Evolutionary conservation across 2,888 invertebrate genomes (phyloP).

Genomic region (Protonemura montana): DNA sequence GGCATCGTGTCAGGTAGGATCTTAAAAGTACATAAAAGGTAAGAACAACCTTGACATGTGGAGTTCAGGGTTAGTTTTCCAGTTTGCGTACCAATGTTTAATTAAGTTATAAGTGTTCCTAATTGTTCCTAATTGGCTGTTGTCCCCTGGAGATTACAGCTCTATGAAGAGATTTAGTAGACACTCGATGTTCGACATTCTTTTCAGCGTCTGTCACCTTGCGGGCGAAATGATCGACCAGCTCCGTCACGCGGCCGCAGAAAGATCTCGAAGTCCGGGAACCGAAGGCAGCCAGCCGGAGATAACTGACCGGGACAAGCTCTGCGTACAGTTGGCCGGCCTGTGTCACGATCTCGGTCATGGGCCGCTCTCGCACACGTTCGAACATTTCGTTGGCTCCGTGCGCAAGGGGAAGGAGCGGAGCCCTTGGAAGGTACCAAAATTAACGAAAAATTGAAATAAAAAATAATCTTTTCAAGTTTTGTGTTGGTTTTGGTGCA

Average conservation of each 20-base stretch:
- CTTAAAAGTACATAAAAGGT: too few relatives aligned
- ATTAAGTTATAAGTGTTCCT: too few relatives aligned
- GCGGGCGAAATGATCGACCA: slow-evolving; percentile 60
- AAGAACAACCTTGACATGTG: too few relatives aligned
- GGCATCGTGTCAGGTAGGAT: too few relatives aligned
- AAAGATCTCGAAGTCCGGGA: slow-evolving; percentile 52
- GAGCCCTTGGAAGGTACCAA: slow-evolving; percentile 52
- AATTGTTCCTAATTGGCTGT: too few relatives aligned
- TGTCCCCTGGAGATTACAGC: too few relatives aligned
- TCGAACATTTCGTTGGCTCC: slow-evolving; percentile 60
- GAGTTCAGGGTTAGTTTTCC: too few relatives aligned
- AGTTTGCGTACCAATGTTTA: too few relatives aligned
- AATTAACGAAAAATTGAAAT: too few relatives aligned
- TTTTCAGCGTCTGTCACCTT: slow-evolving; percentile 62
- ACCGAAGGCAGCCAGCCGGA: slow-evolving; percentile 25
- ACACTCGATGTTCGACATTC: background rate
- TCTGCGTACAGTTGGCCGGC: slow-evolving; percentile 69
- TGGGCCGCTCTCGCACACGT: slow-evolving; percentile 72
- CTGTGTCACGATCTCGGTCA: slow-evolving; percentile 75
- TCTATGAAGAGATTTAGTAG: too few relatives aligned
- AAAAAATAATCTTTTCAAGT: too few relatives aligned
- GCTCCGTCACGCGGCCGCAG: slow-evolving; percentile 53
- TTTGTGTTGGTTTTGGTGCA: too few relatives aligned
- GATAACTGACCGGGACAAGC: slow-evolving; percentile 60
- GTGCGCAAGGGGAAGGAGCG: slow-evolving; percentile 35